Evolutionary conservation across 2,797 vertebrate genomes (phyloP), one percentile per base, ranked within the genome.

Genomic region (Australoheros facetus): DNA sequence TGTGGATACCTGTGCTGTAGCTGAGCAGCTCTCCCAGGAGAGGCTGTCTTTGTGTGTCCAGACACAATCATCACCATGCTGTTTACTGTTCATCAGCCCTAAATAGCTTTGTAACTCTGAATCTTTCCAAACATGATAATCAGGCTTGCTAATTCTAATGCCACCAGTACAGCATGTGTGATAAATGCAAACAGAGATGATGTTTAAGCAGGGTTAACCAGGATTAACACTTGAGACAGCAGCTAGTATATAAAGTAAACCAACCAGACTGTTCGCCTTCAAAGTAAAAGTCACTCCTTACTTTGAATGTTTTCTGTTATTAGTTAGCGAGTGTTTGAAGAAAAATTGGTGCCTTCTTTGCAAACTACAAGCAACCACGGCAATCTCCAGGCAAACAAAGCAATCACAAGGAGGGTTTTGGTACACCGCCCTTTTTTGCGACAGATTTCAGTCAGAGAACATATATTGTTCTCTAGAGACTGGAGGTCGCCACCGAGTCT

Each of bases 1-100:
- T 28, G 66, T 54, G 76, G 66, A 17, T 70, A 59, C 30, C 76
- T 39, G 66, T 69, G 62, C 30, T 57, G 55, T 21, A 45, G 69
- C 69, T 55, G 71, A 73, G 56, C 72, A 48, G 54, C 39, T 77
- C 55, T 76, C 62, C 55, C 26, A 70, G 39, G 30, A 70, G 39
- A 56, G 10, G 9, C n/a, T 56, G 5, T 34, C 11, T 69, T 45
- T 34, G 28, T 26, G 55, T 19, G 26, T 26, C n/a, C 17, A 21
- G 26, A 7, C 10, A 34, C 21, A 58, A 10, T 56, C 10, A 0
- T 3, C 6, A 16, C 55, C 7, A n/a, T 4, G n/a, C 75, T 48
- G 13, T 48, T 57, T 48, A 17, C 19, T 30, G 53, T 10, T 56
- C 0, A 11, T 56, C n/a, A 56, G 62, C 39, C 64, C 45, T 51